phyloP scores from a whole-genome alignment of 2,888 invertebrate genomes.

The Drosophila rellima region DNA sequence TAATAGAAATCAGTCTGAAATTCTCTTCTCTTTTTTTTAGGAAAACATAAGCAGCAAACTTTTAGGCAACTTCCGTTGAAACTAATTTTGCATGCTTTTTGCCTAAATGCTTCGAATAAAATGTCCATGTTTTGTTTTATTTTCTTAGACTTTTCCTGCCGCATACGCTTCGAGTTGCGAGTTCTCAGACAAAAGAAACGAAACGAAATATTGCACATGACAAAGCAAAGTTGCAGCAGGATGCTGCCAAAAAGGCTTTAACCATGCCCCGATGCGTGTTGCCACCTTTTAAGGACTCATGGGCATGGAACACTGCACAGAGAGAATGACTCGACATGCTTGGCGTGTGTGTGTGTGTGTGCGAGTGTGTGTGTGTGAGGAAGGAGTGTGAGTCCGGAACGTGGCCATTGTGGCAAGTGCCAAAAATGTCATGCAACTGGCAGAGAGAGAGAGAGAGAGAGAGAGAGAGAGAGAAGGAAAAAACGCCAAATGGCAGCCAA shows the following conservation, averaged over 20 bases:
- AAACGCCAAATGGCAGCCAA: slow-evolving; percentile 20
- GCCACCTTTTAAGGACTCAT: slow-evolving; percentile 36
- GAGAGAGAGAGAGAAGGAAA: background rate
- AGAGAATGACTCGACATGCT: slow-evolving; percentile 56
- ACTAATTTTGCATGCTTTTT: slow-evolving; percentile 40
- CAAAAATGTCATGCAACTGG: slow-evolving; percentile 59
- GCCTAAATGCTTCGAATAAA: slow-evolving; percentile 31
- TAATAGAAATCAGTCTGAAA: background rate
- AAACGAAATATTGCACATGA: slow-evolving; percentile 72
- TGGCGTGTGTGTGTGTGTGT: slow-evolving; percentile 5
- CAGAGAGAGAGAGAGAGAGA: slow-evolving; percentile 1
- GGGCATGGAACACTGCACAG: slow-evolving; percentile 62
- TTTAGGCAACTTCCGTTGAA: slow-evolving; percentile 35
- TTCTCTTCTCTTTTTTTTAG: background rate
- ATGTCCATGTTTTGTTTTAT: slow-evolving; percentile 11
- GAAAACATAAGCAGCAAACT: slow-evolving; percentile 6
- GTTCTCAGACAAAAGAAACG: slow-evolving; percentile 51
- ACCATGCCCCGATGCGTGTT: slow-evolving; percentile 38
- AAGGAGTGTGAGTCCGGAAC: slow-evolving; percentile 51
- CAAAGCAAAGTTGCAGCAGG: slow-evolving; percentile 67
- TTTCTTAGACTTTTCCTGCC: slow-evolving; percentile 13
- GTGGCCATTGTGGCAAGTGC: slow-evolving; percentile 75
- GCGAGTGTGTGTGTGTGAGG: slow-evolving; percentile 2
- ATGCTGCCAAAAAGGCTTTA: slow-evolving; percentile 70
- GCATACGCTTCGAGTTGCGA: slow-evolving; percentile 9